phyloP scores from a whole-genome alignment of 2,888 invertebrate genomes.

The Drosophila gaucha region DNA sequence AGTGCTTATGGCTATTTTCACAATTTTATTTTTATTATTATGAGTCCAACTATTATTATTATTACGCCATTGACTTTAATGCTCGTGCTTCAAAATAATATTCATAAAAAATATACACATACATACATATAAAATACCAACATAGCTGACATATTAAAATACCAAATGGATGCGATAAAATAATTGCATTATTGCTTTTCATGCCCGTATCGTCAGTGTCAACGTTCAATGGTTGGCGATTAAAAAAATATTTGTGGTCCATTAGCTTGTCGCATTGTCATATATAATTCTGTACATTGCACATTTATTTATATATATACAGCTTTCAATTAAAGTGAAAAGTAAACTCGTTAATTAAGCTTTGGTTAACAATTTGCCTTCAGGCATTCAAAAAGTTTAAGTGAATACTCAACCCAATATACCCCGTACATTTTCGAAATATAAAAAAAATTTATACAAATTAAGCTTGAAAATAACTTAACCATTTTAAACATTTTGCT shows the following conservation, averaged over 20 bases:
- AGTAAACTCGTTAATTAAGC: conserved; percentile 57
- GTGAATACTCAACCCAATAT: not conserved
- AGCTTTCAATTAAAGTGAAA: conserved; percentile 28
- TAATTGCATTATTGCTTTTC: conserved; percentile 63
- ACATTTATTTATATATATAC: conserved; percentile 22
- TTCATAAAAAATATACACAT: conserved; percentile 7
- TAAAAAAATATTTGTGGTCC: conserved; percentile 61
- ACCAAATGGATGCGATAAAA: conserved; percentile 51
- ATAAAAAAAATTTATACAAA: no score
- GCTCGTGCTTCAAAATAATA: conserved; percentile 25
- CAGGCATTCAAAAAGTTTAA: not conserved
- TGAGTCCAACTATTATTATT: conserved; percentile 60
- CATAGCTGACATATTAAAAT: conserved; percentile 30
- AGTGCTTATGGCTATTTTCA: conserved; percentile 62
- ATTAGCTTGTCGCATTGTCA: conserved; percentile 48
- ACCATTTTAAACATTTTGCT: no score
- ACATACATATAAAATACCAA: conserved; percentile 3
- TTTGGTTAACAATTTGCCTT: conserved; percentile 38
- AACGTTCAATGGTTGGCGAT: conserved; percentile 35
- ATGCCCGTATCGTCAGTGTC: conserved; percentile 29
- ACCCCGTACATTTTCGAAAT: conserved; percentile 10
- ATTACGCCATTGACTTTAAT: conserved; percentile 41
- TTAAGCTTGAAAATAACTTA: no score
- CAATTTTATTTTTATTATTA: conserved; percentile 69
- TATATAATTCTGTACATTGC: conserved; percentile 27